Conservation (phyloP, 35 echinoderm and acorn worm genomes). For the Eucidaris tribuloides region DNA sequence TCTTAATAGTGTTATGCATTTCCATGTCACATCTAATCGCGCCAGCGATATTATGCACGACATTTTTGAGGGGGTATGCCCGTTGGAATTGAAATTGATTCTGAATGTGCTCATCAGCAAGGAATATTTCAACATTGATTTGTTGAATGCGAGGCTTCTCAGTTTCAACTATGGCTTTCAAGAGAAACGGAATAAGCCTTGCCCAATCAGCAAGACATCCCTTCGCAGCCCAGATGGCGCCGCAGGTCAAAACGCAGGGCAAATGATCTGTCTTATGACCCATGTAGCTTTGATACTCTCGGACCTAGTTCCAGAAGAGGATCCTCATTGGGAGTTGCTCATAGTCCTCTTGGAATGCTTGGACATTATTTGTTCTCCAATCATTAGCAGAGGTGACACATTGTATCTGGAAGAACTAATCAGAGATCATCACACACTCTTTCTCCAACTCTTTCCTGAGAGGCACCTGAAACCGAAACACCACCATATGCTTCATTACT, state of each 20-base stretch:
- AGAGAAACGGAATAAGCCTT: conserved; percentile 16
- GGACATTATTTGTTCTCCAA: conserved; percentile 59
- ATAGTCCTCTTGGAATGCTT: conserved; percentile 35
- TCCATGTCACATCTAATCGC: background rate
- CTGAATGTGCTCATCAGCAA: background rate
- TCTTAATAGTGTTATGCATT: conserved; percentile 24
- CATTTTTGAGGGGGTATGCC: background rate
- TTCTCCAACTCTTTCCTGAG: conserved; percentile 32
- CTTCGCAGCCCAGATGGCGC: conserved; percentile 56
- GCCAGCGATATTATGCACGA: background rate
- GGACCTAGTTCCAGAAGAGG: conserved; percentile 46
- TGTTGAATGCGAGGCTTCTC: background rate
- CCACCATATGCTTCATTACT: conserved; percentile 51
- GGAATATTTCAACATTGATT: background rate
- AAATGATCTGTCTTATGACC: conserved; percentile 62
- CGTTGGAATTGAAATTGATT: background rate
- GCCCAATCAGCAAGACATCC: background rate
- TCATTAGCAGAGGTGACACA: conserved; percentile 28
- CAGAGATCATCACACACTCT: conserved; percentile 38
- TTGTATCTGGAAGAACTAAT: conserved; percentile 39
- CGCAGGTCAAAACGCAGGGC: conserved; percentile 43
- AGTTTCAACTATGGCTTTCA: conserved; percentile 30
- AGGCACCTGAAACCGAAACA: conserved; percentile 37
- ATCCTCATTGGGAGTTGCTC: conserved; percentile 48
- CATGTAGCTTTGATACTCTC: conserved; percentile 40